Evolutionary conservation across 2,797 vertebrate genomes (phyloP), one percentile per base, ranked within the genome.

Genomic region (Danio aesculapii): DNA sequence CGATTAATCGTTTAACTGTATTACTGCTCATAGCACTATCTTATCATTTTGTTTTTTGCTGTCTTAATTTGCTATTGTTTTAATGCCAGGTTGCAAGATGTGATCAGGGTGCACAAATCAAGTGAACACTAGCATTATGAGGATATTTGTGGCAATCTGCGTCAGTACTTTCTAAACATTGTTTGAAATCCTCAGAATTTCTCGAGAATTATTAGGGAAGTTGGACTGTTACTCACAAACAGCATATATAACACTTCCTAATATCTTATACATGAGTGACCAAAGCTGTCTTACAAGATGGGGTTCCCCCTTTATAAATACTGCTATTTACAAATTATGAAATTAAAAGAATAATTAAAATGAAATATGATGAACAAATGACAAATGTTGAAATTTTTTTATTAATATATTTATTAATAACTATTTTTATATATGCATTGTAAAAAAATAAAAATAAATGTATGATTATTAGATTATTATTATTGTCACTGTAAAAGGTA

Each of bases 121-220:
- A 30, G 1, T 1, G 30, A 30, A 30, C 30, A 30, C 30, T 30
- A 30, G 30, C 30, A 30, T 30, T 30, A 30, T 1, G 17, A 14
- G n/a, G 4, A 57, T 14, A 44, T 72, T 57, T 72, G 7, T 72
- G 9, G 6, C 52, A 46, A 0, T 0, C 11, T 47, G 49, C 6
- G 4, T 75, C 14, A 67, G 49, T 13, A 17, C 7, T 57, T 76
- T 53, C 62, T 50, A 52, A 67, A 19, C 11, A n/a, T 13, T 8
- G 58, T 73, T 30, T 67, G 30, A n/a, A 72, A 64, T 50, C 16
- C 1, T 11, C 10, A 21, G 6, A 52, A 67, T 55, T 75, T 79
- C 58, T 57, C 8, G 59, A 49, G 44, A 61, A 66, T 46, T 1
- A 53, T 14, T 81, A 30, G 44, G 64, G 78, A 83, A 81, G 61